Percentiles rank a stretch among this genome's conserved stretches.
Conservation (phyloP, 2,113 vertebrate species). For the Athene noctua region DNA sequence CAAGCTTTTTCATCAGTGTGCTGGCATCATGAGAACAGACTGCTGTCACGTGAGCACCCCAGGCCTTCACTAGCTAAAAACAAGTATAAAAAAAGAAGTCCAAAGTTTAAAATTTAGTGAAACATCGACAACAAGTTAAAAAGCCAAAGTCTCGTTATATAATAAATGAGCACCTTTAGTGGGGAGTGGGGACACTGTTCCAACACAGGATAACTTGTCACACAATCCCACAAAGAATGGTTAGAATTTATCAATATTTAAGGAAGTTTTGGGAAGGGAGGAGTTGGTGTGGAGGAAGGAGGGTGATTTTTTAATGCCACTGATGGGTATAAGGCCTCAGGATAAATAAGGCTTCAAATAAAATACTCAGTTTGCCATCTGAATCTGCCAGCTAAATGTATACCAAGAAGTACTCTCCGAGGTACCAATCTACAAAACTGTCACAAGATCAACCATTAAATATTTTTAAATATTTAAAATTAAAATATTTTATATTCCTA, state of each 20-base stretch:
- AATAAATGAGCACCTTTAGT: not conserved
- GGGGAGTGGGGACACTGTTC: not conserved
- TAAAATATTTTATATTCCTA: not conserved
- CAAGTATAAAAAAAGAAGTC: not conserved
- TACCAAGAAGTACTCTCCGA: not conserved
- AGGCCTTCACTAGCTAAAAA: constrained; percentile 88
- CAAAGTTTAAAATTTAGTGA: not conserved
- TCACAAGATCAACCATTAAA: not conserved
- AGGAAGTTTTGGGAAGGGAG: not conserved
- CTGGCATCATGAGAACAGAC: constrained; percentile 90
- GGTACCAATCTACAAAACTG: not conserved
- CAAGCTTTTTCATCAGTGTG: constrained; percentile 81
- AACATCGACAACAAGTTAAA: not conserved
- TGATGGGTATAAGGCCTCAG: not conserved
- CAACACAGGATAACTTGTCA: not conserved
- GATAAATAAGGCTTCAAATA: not conserved
- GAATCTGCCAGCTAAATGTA: not conserved
- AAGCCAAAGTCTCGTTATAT: not conserved
- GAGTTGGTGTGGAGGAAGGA: not conserved
- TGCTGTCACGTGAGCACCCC: constrained; percentile 91
- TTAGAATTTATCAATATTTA: not conserved
- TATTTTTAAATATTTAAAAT: not conserved
- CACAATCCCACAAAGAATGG: not conserved
- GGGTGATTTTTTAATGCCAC: not conserved
- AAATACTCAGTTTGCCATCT: not conserved